These are phyloP conservation scores for Nomada ferruginata DNA, from an alignment of 2,888 invertebrate species.

Conservation along the genomic window DNA sequence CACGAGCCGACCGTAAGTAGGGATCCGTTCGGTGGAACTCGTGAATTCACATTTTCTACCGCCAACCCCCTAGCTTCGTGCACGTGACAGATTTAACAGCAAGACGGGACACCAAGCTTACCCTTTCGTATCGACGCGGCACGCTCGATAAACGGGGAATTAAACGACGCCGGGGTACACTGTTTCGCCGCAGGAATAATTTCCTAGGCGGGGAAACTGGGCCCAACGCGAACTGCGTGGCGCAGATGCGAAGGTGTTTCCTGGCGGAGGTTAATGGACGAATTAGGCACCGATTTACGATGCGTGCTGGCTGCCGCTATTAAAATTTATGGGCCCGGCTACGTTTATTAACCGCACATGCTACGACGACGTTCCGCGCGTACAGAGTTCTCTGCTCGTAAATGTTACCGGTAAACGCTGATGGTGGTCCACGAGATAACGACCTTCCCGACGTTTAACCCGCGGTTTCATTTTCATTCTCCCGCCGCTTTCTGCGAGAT, in stretches of 20 bases:
- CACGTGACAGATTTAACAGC: neutral
- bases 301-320: slow-evolving; percentile 24
- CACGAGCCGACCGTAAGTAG: neutral
- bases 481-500: neutral
- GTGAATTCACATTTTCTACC: neutral
- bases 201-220: no score
- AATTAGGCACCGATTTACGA: slow-evolving; percentile 58
- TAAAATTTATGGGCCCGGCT: slow-evolving; percentile 40
- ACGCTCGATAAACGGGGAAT: no score
- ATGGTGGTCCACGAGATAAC: slow-evolving; percentile 7
- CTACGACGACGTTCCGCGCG: neutral
- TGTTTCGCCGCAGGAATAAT: no score
- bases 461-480: slow-evolving; percentile 14
- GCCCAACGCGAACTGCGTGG: no score
- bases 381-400: slow-evolving; percentile 25
- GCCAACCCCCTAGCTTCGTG: neutral
- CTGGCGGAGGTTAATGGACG: slow-evolving; percentile 48
- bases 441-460: slow-evolving; percentile 23
- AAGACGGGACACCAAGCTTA: neutral
- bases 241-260: slow-evolving; percentile 25
- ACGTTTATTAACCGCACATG: slow-evolving; percentile 45
- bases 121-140: no score
- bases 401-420: slow-evolving; percentile 26
- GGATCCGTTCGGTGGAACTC: slow-evolving; percentile 2
- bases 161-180: no score